phyloP scores from a whole-genome alignment of 2,113 vertebrate genomes.

The Macrotis lagotis region DNA sequence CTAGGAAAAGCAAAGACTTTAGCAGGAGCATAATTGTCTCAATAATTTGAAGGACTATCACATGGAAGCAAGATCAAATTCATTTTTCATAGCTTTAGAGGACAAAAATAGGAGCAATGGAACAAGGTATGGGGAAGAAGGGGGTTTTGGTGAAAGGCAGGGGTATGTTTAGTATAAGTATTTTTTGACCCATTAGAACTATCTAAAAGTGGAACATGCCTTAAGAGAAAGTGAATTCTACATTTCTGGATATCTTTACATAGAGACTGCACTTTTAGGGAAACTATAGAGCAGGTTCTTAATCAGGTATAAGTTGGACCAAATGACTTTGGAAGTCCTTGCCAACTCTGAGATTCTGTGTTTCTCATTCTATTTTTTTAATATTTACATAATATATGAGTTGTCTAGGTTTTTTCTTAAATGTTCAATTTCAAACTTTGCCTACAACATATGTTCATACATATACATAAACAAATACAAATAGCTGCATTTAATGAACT shows the following conservation, averaged over 20 bases:
- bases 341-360: background rate
- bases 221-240: background rate
- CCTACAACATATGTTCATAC: background rate
- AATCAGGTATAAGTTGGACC: background rate
- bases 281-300: background rate
- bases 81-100: background rate
- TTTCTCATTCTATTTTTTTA: background rate
- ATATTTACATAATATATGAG: background rate
- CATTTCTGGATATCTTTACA: background rate
- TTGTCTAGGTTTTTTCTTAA: background rate
- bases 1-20: background rate
- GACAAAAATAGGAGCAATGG: background rate
- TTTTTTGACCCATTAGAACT: background rate
- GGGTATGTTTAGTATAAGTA: background rate
- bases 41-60: background rate
- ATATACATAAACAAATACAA: background rate
- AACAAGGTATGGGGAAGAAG: background rate
- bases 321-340: background rate
- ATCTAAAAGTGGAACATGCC: background rate
- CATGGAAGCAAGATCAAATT: background rate
- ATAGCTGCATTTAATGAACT: background rate
- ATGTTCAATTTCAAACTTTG: background rate
- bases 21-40: background rate
- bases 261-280: background rate
- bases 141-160: background rate